A percentile compares a stretch with the other conserved stretches of the same genome.
Conservation (phyloP, 2,113 vertebrate species). For the Ornithorhynchus anatinus region DNA sequence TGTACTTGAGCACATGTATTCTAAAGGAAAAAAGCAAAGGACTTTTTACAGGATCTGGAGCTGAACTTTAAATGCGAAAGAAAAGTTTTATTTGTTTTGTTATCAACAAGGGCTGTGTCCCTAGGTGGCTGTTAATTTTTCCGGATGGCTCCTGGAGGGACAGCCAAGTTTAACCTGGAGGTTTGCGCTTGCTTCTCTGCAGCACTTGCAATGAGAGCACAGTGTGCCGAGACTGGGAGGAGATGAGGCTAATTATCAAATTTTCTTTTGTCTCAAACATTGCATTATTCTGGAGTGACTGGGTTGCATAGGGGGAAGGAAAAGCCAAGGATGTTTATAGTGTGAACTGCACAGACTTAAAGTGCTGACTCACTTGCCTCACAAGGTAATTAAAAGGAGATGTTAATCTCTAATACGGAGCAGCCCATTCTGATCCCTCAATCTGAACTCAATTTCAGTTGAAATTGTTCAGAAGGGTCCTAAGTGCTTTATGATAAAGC, state of each 20-base stretch:
- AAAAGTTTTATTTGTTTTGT: slow-evolving; percentile 51
- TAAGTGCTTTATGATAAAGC: slow-evolving; percentile 28
- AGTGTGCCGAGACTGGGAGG: not conserved
- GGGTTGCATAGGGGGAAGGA: not conserved
- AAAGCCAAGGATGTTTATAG: slow-evolving; percentile 42
- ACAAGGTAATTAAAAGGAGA: slow-evolving; percentile 43
- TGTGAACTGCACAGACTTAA: slow-evolving; percentile 23
- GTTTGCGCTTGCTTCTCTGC: not conserved
- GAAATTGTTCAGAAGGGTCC: slow-evolving; percentile 22
- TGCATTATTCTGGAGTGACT: not conserved
- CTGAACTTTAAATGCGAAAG: slow-evolving; percentile 37
- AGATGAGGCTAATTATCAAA: not conserved
- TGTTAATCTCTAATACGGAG: slow-evolving; percentile 53
- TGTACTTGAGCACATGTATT: not conserved
- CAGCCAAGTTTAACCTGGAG: not conserved
- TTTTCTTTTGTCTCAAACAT: not conserved
- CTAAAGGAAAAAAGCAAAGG: not conserved
- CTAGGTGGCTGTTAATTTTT: slow-evolving; percentile 49
- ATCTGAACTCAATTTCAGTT: slow-evolving; percentile 44
- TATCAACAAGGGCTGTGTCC: slow-evolving; percentile 51
- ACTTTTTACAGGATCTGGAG: not conserved
- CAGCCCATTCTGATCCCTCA: slow-evolving; percentile 28
- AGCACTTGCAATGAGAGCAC: slow-evolving; percentile 2
- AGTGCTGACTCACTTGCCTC: slow-evolving; percentile 42
- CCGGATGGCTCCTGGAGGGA: slow-evolving; percentile 38